These are phyloP conservation scores for Ormyrus thymus DNA, from an alignment of 2,888 invertebrate genomes.

Conservation along the genomic window DNA sequence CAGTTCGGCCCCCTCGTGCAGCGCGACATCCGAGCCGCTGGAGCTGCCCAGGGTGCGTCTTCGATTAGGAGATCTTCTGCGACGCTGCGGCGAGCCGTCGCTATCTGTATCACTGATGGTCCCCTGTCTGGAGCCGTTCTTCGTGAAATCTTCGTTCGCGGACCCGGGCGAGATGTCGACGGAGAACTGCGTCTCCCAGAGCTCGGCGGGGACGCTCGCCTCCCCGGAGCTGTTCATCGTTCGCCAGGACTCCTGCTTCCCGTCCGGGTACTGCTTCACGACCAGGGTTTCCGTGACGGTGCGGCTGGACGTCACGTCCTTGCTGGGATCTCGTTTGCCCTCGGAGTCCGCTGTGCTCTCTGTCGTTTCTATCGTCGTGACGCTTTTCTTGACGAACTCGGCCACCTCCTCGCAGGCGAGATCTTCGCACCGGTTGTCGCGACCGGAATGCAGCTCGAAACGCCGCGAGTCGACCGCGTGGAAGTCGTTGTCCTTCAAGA, in stretches of 20 bases:
- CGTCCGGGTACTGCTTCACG: slow-evolving; percentile 58
- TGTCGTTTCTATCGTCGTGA: slow-evolving; percentile 1
- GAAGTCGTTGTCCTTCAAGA: slow-evolving; percentile 44
- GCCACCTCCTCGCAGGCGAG: neutral
- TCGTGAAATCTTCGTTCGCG: slow-evolving; percentile 68
- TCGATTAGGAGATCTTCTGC: slow-evolving; percentile 69
- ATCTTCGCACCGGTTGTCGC: neutral
- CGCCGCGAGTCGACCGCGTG: neutral
- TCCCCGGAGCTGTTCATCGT: slow-evolving; percentile 56
- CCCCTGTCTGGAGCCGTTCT: slow-evolving; percentile 68
- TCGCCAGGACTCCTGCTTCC: slow-evolving; percentile 64
- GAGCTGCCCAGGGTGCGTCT: slow-evolving; percentile 79
- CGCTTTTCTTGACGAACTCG: neutral
- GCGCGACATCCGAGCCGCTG: slow-evolving; percentile 80
- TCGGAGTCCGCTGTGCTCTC: neutral
- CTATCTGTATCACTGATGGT: slow-evolving; percentile 72
- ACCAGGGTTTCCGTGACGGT: slow-evolving; percentile 53
- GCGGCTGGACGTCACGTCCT: neutral
- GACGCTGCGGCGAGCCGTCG: slow-evolving; percentile 69
- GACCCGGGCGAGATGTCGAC: slow-evolving; percentile 71
- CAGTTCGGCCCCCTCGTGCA: slow-evolving; percentile 80
- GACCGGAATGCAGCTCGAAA: neutral
- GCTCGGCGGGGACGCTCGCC: slow-evolving; percentile 42
- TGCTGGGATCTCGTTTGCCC: neutral
- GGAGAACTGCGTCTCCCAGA: slow-evolving; percentile 70